Conservation (phyloP, 2,888 invertebrate genomes). For the Acheta domesticus region DNA sequence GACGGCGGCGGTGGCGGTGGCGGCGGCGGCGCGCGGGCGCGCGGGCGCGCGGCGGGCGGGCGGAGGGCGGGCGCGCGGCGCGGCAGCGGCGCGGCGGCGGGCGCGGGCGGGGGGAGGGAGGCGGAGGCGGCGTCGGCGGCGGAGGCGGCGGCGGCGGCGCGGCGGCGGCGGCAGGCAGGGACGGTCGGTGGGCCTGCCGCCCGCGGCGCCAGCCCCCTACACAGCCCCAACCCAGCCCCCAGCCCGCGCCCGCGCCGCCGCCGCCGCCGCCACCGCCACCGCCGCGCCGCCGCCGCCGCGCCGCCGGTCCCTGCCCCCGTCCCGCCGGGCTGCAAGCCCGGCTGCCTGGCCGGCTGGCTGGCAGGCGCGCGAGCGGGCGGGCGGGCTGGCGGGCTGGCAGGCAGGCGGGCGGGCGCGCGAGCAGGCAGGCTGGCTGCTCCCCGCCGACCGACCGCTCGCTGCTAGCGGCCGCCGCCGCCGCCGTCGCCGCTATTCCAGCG, state of each 20-base stretch:
- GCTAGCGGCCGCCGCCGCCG: not conserved
- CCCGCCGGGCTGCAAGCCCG: not conserved
- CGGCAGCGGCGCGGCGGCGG: not conserved
- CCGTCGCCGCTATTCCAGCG: constrained; percentile 18
- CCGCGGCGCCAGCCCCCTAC: constrained; percentile 21
- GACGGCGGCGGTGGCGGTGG: not conserved
- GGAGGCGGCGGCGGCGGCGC: not conserved
- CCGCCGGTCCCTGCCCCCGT: constrained; percentile 19
- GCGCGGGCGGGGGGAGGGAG: not conserved
- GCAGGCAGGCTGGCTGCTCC: not conserved
- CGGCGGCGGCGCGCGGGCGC: not conserved
- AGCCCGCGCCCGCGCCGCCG: not conserved
- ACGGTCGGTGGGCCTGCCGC: constrained; percentile 28
- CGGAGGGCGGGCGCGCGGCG: not conserved
- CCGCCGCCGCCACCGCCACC: not conserved
- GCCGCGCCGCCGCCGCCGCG: not conserved
- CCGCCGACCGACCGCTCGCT: constrained; percentile 7
- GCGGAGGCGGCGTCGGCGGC: not conserved
- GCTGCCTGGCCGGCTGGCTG: constrained; percentile 2
- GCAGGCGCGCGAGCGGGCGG: not conserved
- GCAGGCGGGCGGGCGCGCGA: not conserved
- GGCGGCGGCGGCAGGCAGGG: not conserved
- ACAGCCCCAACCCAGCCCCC: constrained; percentile 18
- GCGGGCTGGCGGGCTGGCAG: not conserved
- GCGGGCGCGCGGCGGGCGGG: not conserved